These are phyloP conservation scores for Chiroxiphia lanceolata DNA, from an alignment of 2,797 vertebrate species.

Conservation along the genomic window DNA sequence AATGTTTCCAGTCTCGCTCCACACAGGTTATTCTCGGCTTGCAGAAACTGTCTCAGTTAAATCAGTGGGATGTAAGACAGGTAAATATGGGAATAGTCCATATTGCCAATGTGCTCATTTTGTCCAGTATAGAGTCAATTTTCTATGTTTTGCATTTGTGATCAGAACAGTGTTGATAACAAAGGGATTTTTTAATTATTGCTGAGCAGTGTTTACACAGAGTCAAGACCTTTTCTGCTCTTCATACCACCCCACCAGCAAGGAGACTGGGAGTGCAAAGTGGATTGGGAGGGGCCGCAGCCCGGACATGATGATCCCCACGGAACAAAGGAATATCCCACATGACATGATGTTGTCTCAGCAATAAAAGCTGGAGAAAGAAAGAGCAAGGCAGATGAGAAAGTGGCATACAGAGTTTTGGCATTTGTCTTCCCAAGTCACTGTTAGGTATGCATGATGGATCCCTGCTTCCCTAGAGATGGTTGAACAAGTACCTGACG, in stretches of 20 bases:
- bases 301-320: fast-evolving
- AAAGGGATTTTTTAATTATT: background rate
- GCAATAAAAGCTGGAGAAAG: background rate
- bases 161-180: background rate
- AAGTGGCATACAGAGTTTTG: background rate
- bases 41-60: background rate
- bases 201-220: background rate
- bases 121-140: background rate
- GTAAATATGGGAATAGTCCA: background rate
- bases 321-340: background rate
- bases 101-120: background rate
- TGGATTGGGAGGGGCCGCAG: fast-evolving
- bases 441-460: fast-evolving
- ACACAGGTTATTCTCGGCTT: background rate
- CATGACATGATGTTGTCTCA: fast-evolving
- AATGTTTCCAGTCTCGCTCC: background rate
- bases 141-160: background rate
- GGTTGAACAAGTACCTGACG: background rate
- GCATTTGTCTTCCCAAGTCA: background rate
- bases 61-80: background rate
- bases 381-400: background rate
- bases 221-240: background rate
- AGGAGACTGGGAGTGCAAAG: background rate
- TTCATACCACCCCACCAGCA: fast-evolving
- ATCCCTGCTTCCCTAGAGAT: background rate